Percentiles rank a stretch among this genome's conserved stretches.
Conservation (phyloP, 2,113 vertebrate species). For the Nibea albiflora region DNA sequence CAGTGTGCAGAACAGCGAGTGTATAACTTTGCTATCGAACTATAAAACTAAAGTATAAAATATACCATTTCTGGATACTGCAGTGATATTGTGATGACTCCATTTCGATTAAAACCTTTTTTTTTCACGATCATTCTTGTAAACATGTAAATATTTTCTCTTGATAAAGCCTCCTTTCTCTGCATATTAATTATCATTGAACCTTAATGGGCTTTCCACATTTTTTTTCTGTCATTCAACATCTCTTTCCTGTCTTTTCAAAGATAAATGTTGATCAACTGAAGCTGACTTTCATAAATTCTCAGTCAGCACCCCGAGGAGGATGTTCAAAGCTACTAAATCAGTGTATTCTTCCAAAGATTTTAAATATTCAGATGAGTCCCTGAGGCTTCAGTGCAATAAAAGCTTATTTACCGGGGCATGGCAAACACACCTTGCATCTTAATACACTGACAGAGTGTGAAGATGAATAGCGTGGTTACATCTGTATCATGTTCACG, state of each 20-base stretch:
- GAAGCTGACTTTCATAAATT: conserved; percentile 67
- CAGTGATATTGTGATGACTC: not conserved
- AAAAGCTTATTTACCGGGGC: conserved; percentile 80
- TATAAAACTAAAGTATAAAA: conserved; percentile 31
- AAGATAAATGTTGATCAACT: conserved; percentile 69
- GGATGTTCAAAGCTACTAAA: conserved; percentile 69
- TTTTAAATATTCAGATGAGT: conserved; percentile 81
- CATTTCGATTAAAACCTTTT: not conserved
- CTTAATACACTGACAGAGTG: conserved; percentile 70
- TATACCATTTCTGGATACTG: conserved; percentile 13
- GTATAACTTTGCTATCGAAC: conserved; percentile 32
- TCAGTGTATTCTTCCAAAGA: conserved; percentile 73
- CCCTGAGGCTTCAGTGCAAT: conserved; percentile 72
- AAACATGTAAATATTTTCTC: conserved; percentile 1
- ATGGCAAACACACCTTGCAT: conserved; percentile 75
- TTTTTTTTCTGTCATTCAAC: conserved; percentile 5
- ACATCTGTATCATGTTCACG: conserved; percentile 74
- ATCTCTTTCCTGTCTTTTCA: conserved; percentile 64
- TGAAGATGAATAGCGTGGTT: conserved; percentile 70
- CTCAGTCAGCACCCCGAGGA: conserved; percentile 44
- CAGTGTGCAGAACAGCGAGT: conserved; percentile 42
- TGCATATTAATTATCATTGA: conserved; percentile 21
- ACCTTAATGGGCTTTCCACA: conserved; percentile 29
- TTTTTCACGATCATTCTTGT: not conserved
- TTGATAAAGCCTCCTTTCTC: not conserved